phyloP scores from a whole-genome alignment of 92 coral and sea anemone genomes.

The Plumapathes pennacea region DNA sequence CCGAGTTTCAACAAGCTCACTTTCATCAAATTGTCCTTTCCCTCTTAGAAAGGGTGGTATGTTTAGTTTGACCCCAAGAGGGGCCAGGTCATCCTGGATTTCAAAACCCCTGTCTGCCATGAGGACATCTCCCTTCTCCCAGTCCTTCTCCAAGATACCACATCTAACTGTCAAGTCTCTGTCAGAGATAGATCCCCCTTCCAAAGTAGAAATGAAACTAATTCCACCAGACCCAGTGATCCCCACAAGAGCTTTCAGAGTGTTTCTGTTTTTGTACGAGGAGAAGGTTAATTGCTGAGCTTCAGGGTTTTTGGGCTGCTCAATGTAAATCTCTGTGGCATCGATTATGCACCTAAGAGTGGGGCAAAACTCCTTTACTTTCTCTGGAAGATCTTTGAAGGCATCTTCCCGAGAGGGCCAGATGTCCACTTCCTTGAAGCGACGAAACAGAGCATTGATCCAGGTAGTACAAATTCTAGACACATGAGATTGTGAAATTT shows the following conservation, averaged over 20 bases:
- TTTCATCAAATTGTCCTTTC: conserved; percentile 28
- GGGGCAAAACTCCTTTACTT: conserved; percentile 33
- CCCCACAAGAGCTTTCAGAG: conserved; percentile 40
- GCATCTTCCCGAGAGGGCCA: conserved; percentile 23
- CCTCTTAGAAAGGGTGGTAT: conserved; percentile 34
- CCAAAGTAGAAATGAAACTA: conserved; percentile 10
- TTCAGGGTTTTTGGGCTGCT: conserved; percentile 36
- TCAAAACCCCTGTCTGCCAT: conserved; percentile 57
- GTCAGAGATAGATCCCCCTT: conserved; percentile 54
- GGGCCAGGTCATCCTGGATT: conserved; percentile 15
- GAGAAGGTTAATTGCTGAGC: conserved; percentile 45
- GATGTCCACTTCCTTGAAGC: conserved; percentile 35
- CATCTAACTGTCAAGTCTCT: conserved; percentile 26
- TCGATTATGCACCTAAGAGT: conserved; percentile 44
- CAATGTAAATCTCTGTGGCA: conserved; percentile 48
- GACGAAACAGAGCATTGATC: conserved; percentile 27
- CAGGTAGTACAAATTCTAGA: conserved; percentile 27
- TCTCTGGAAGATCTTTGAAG: conserved; percentile 16
- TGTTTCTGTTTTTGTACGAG: conserved; percentile 20
- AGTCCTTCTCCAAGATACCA: conserved; percentile 35
- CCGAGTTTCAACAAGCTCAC: conserved; percentile 22
- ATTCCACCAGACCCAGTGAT: conserved; percentile 32
- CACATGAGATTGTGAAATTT: conserved; percentile 24
- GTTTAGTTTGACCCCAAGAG: conserved; percentile 23
- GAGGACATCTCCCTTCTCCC: conserved; percentile 32